Conservation (phyloP, 1,140 invertebrate genomes). For the Drosophila tropicalis region DNA sequence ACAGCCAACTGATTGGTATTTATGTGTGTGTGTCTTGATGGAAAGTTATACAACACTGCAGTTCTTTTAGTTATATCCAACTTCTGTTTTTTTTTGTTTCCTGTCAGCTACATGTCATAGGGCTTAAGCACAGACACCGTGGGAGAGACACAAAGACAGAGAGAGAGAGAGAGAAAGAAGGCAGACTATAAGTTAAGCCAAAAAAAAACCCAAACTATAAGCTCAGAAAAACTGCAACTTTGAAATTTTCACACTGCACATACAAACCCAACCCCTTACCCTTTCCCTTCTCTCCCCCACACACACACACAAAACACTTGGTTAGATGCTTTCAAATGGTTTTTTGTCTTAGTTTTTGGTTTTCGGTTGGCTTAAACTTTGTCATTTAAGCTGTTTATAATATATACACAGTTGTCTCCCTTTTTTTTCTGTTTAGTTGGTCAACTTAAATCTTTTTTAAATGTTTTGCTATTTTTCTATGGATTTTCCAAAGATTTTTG, state of each 20-base stretch:
- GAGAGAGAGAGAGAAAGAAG: constrained; percentile 11
- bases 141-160: constrained; percentile 11
- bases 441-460: constrained; percentile 50
- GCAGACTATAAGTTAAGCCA: constrained; percentile 51
- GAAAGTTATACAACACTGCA: constrained; percentile 57
- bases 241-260: constrained; percentile 38
- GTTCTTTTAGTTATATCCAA: constrained; percentile 45
- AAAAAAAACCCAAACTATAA: constrained; percentile 72
- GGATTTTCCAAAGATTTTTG: background rate
- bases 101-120: constrained; percentile 50
- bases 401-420: constrained; percentile 49
- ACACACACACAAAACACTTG: background rate
- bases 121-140: constrained; percentile 44
- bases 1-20: constrained; percentile 53
- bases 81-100: constrained; percentile 43
- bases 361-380: constrained; percentile 59
- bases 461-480: constrained; percentile 25
- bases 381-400: constrained; percentile 73
- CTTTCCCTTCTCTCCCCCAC: background rate
- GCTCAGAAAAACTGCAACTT: constrained; percentile 68
- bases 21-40: background rate
- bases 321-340: constrained; percentile 12
- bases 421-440: constrained; percentile 25
- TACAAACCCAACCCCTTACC: no score
- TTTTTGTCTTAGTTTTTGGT: constrained; percentile 74